Evolutionary conservation across 2,888 invertebrate species (phyloP), one percentile per base, ranked within the genome.

Genomic region (Chymomyza caudatula): DNA sequence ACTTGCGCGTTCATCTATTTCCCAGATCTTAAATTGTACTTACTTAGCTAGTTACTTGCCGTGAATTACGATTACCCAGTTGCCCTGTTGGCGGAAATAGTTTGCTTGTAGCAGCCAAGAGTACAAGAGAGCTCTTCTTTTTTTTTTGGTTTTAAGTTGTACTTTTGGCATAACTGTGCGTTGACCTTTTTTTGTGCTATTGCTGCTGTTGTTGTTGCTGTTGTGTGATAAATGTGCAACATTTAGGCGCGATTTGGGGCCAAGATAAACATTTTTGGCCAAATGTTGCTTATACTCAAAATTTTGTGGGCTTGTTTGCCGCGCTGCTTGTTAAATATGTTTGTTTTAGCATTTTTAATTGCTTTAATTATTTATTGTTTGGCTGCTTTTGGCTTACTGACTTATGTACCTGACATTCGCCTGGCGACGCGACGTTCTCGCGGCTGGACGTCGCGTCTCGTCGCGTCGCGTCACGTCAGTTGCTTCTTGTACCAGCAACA

Each of bases 301-400:
- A 19, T 37, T 56, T 56, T 56, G n/a, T 17, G 15, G 15, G 15
- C 17, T 17, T 37, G 29, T 44, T 53, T 52, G 52, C 23, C 53
- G 53, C 51, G 47, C 25, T 60, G 84, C 78, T 84, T 83, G 85
- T 85, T 87, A 80, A 87, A 82, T 37, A 37, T 82, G 85, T 84
- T 88, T 86, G 80, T 85, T 86, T 86, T 87, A 79, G 82, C 73
- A 75, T 76, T 87, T 80, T 87, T 87, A 88, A 87, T 87, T 87
- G 88, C 78, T 76, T 80, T 74, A 79, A 78, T 86, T 85, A 88
- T 87, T 87, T 88, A 87, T 88, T 87, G 87, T 87, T 84, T 77
- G 83, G 79, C 66, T 67, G 65, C 67, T 73, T 74, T 73, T 61
- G 69, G 22, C 63, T 52, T 23, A 55, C 69, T 64, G 69, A 60